Base-by-base conservation (phyloP, 2,113 vertebrate species). In the Barbus barbus region DNA sequence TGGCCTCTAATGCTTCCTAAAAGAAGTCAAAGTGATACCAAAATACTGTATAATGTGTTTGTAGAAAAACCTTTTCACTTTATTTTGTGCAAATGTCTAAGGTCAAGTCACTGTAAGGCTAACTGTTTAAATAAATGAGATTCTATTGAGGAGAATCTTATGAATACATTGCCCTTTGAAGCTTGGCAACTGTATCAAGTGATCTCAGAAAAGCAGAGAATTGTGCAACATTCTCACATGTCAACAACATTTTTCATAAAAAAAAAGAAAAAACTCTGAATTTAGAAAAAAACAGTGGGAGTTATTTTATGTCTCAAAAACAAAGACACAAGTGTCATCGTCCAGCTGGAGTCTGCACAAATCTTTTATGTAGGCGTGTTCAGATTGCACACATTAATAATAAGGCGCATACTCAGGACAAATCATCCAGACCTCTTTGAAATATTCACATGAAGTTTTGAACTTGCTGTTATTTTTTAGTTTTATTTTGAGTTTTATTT, bases 91-190 rank as follows among this genome's bases (percentile, higher is more conserved):
- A 74, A 84, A 71, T 12, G 67, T 71, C 33, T 71, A n/a, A 82
- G 67, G 74, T 85, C 81, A 84, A 63, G 41, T 53, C 20, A 73
- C 51, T 80, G 41, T 80, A 38, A 71, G 48, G 28, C 65, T 65
- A 71, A 48, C 81, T 84, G 83, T 88, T 41, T 85, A 75, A 76
- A 81, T 82, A 76, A 75, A 85, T 63, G 80, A 26, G 12, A 14
- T 5, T 38, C 0, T 69, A 38, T 38, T 71, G 67, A 38, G 67
- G 48, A 75, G 26, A 81, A 85, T 83, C 61, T 81, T 58, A n/a
- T 38, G 67, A 71, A 71, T 71, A 38, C 82, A 22, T 26, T 87
- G 84, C 53, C 82, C 72, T 89, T 86, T 87, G n/a, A 73, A 41
- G 33, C 18, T 76, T 78, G 74, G 69, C 67, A 84, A 48, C 41